Evolutionary conservation across 1,140 invertebrate genomes (phyloP), one percentile per base, ranked within the genome.

Genomic region (Mercenaria mercenaria): DNA sequence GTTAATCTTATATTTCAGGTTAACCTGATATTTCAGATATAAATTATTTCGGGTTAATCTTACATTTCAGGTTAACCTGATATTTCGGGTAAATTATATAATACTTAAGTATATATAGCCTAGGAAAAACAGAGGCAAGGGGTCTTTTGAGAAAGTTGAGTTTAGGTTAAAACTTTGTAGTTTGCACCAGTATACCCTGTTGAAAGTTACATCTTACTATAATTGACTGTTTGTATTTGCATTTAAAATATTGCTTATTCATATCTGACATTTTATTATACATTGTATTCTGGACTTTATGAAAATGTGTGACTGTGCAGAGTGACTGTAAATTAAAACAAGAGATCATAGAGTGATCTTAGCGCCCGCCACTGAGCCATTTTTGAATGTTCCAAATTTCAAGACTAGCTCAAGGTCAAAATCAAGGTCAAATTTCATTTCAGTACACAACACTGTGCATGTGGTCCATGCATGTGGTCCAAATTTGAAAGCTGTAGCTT

Each of bases 191-290:
- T 29, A 34, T 72, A 72, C 4, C 29, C 29, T 72, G 67, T 72
- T 72, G 67, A 72, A 72, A 72, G 67, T 72, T 72, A 72, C 29
- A 72, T 72, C 67, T 72, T 4, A 72, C 23, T 29, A 72, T 34
- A 34, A 72, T 32, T 72, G 29, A 72, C n/a, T n/a, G n/a, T 32
- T 34, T 72, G 29, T 72, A 26, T 34, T 72, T 72, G 67, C 18
- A 26, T 72, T 34, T 72, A 34, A 72, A 72, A 72, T 34, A 29
- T 41, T 72, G 20, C 23, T 64, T 64, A 64, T 64, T 64, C 61
- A 64, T 64, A 64, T 64, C 61, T 64, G n/a, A 64, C 61, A 64
- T 64, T 64, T 10, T 64, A 64, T 64, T 23, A 64, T 64, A 64
- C 61, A 64, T 64, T 64, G 61, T 64, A 64, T 10, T 64, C 23